Conservation (phyloP, 1,140 invertebrate species). For the Pseudomyrmex cubaensis region DNA sequence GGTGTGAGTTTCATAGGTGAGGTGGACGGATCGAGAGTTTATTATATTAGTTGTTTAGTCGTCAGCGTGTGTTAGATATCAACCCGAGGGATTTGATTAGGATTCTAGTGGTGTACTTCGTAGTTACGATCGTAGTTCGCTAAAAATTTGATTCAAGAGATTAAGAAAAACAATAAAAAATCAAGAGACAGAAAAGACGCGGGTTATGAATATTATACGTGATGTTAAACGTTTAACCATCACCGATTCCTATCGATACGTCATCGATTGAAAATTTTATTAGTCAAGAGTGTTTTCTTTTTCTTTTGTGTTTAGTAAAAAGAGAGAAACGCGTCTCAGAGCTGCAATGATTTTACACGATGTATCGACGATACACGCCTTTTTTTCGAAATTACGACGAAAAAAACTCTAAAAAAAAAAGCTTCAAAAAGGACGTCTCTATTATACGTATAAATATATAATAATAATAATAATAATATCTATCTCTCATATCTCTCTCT, state of each 20-base stretch:
- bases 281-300: slow-evolving; percentile 23
- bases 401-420: slow-evolving; percentile 55
- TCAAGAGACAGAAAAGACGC: slow-evolving; percentile 78
- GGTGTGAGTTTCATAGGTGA: slow-evolving; percentile 74
- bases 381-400: slow-evolving; percentile 47
- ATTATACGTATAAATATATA: slow-evolving; percentile 59
- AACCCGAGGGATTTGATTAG: slow-evolving; percentile 81
- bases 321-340: slow-evolving; percentile 24
- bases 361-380: neutral
- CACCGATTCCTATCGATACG: slow-evolving; percentile 42
- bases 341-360: slow-evolving; percentile 1
- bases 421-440: slow-evolving; percentile 62
- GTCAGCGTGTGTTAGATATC: slow-evolving; percentile 74
- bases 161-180: slow-evolving; percentile 76
- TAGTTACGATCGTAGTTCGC: slow-evolving; percentile 66
- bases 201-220: slow-evolving; percentile 78
- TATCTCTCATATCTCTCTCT: no score
- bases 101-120: slow-evolving; percentile 82
- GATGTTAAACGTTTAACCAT: slow-evolving; percentile 79
- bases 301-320: no score
- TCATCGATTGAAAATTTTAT: slow-evolving; percentile 14
- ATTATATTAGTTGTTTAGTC: slow-evolving; percentile 78
- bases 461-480: slow-evolving; percentile 48
- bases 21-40: slow-evolving; percentile 72
- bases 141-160: slow-evolving; percentile 41